These are phyloP conservation scores for Limulus polyphemus DNA, from an alignment of 2,888 invertebrate genomes.

Conservation along the genomic window DNA sequence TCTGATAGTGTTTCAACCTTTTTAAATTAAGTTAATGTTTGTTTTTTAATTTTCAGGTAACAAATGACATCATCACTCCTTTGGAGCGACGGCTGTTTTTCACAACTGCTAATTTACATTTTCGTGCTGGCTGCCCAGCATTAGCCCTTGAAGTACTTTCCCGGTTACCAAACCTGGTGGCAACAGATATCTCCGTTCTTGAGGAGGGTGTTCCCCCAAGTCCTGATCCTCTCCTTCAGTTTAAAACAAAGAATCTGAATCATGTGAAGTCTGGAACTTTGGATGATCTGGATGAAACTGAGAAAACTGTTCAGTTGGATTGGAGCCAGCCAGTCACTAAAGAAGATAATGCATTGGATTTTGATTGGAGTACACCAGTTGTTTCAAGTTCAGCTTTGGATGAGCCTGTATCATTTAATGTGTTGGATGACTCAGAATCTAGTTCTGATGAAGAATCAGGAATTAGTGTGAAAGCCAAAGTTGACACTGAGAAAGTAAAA, in stretches of 20 bases:
- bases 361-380: slow-evolving; percentile 2
- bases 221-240: no score
- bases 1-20: no score
- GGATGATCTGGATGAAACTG: background rate
- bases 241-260: no score
- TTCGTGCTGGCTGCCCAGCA: slow-evolving; percentile 93
- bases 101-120: slow-evolving; percentile 92
- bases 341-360: background rate
- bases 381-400: background rate
- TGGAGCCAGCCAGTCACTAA: background rate
- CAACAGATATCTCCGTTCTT: background rate
- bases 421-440: background rate
- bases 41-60: no score
- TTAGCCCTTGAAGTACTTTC: slow-evolving; percentile 92
- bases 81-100: slow-evolving; percentile 90
- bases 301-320: background rate
- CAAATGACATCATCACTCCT: slow-evolving; percentile 70
- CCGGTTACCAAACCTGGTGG: slow-evolving; percentile 58
- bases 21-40: no score
- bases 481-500: no score
- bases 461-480: background rate
- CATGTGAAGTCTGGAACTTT: no score
- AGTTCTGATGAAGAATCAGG: slow-evolving; percentile 1
- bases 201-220: no score
- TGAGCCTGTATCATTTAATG: background rate